A percentile compares a stretch with the other conserved stretches of the same genome.
phyloP scores from a whole-genome alignment of 2,113 vertebrate species.

The Solea solea region DNA sequence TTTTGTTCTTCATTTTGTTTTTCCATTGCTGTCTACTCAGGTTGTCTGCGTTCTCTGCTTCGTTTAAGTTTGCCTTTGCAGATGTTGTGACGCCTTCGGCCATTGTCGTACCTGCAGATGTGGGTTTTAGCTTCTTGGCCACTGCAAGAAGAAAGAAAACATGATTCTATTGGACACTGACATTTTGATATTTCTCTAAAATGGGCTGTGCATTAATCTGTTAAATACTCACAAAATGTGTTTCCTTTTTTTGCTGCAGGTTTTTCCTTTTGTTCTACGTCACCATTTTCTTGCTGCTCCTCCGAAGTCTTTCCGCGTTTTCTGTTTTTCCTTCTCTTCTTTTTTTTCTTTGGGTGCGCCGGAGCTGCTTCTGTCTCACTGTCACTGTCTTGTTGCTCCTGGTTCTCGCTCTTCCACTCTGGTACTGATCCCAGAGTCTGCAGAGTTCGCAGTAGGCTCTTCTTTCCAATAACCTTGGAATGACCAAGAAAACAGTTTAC shows the following conservation, averaged over 20 bases:
- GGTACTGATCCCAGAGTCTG: slow-evolving; percentile 76
- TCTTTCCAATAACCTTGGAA: slow-evolving; percentile 68
- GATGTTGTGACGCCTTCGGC: background rate
- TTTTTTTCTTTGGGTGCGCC: slow-evolving; percentile 61
- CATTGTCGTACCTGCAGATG: background rate
- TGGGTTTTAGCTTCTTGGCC: background rate
- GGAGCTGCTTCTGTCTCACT: slow-evolving; percentile 55
- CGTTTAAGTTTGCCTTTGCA: slow-evolving; percentile 2
- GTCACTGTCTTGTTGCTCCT: slow-evolving; percentile 33
- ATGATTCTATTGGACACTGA: background rate
- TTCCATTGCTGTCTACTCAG: slow-evolving; percentile 79
- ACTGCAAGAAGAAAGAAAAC: slow-evolving; percentile 22
- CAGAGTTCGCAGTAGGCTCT: slow-evolving; percentile 79
- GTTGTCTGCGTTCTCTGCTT: slow-evolving; percentile 19
- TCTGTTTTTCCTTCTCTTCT: slow-evolving; percentile 71
- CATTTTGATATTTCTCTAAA: background rate
- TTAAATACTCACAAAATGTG: slow-evolving; percentile 53
- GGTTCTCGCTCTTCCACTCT: slow-evolving; percentile 61
- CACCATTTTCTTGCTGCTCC: slow-evolving; percentile 35
- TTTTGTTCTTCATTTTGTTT: slow-evolving; percentile 82
- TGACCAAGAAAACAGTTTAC: slow-evolving; percentile 5
- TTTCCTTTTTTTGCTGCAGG: slow-evolving; percentile 39
- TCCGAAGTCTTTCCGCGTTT: slow-evolving; percentile 42
- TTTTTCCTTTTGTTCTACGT: slow-evolving; percentile 16
- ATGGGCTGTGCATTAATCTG: background rate